Evolutionary conservation across 92 coral and sea anemone genomes (phyloP).

Genomic region (Phymanthus crucifer): DNA sequence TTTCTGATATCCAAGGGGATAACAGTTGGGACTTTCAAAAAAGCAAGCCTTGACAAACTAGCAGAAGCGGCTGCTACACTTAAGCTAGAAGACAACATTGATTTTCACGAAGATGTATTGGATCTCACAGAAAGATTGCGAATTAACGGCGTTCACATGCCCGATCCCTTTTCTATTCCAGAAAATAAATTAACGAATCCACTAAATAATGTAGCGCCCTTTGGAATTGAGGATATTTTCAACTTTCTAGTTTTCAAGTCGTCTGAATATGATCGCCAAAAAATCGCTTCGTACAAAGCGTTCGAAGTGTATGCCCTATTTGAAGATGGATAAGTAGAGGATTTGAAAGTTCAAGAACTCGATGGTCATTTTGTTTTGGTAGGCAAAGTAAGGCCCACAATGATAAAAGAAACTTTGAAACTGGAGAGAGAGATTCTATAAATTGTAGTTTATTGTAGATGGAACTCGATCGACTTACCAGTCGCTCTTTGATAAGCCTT

Average conservation of each 20-base stretch:
- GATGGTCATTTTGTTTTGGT: slow-evolving; percentile 37
- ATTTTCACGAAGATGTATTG: background rate
- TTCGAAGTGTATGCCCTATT: background rate
- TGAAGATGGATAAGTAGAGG: background rate
- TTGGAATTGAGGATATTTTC: background rate
- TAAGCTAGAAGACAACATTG: background rate
- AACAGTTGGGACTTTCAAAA: background rate
- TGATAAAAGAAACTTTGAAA: slow-evolving; percentile 29
- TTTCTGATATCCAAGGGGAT: background rate
- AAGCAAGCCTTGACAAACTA: background rate
- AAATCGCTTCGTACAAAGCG: background rate
- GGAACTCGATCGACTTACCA: slow-evolving; percentile 31
- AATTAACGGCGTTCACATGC: background rate
- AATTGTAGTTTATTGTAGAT: slow-evolving; percentile 45
- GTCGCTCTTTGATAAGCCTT: slow-evolving; percentile 35
- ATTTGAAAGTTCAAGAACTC: slow-evolving; percentile 30
- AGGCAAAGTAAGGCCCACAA: slow-evolving; percentile 42
- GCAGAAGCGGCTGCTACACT: slow-evolving; percentile 1
- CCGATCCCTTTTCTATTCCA: background rate
- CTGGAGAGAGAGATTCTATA: slow-evolving; percentile 25
- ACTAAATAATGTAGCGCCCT: background rate
- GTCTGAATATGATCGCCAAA: background rate
- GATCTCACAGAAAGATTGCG: background rate
- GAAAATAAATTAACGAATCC: background rate
- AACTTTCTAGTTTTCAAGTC: background rate